Percentiles rank a stretch among this genome's conserved stretches.
Evolutionary conservation across 2,888 invertebrate genomes (phyloP).

Genomic region (Protophormia terraenovae): DNA sequence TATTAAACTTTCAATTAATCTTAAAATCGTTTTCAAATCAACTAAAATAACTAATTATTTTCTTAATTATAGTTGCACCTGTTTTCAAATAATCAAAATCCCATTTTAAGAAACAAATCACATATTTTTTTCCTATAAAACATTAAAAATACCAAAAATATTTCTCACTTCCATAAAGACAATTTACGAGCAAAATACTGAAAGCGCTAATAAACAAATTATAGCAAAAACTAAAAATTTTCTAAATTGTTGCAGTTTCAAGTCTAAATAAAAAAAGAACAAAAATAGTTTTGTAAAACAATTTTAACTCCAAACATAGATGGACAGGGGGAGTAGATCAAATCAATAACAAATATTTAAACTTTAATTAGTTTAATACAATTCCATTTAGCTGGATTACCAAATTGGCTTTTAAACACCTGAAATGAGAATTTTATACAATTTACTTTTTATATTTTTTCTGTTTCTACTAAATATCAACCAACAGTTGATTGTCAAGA

Average conservation of each 20-base stretch:
- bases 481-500: background rate
- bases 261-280: background rate
- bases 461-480: background rate
- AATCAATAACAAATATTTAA: background rate
- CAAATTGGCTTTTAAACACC: constrained; percentile 51
- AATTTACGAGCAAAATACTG: constrained; percentile 2
- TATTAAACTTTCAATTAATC: too few relatives aligned
- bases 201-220: constrained; percentile 45
- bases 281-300: background rate
- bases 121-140: background rate
- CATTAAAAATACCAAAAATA: constrained; percentile 48
- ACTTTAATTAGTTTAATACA: constrained; percentile 27
- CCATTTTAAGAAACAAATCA: background rate
- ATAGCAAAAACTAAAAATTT: constrained; percentile 25
- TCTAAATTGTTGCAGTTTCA: constrained; percentile 34
- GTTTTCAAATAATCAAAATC: background rate
- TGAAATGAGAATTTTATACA: background rate
- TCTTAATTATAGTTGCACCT: too few relatives aligned
- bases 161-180: constrained; percentile 53
- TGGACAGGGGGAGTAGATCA: background rate
- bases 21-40: too few relatives aligned
- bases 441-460: background rate
- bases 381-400: constrained; percentile 16
- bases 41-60: too few relatives aligned
- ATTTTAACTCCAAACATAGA: too few relatives aligned